These are phyloP conservation scores for Stratiomys singularior DNA, from an alignment of 2,888 invertebrate genomes.

Conservation along the genomic window DNA sequence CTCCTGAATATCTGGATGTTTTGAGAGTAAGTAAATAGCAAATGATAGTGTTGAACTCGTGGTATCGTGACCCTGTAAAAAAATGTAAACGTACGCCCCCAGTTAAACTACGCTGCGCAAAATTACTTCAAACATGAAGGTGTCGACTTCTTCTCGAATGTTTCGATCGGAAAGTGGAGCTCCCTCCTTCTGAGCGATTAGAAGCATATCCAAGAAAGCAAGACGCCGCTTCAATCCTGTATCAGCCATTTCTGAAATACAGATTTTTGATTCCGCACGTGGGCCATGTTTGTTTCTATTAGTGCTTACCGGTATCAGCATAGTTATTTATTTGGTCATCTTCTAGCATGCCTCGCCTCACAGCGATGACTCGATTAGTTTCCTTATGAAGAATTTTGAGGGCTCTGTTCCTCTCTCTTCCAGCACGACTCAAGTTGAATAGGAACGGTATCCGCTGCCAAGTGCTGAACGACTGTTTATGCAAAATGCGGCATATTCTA, in stretches of 20 bases:
- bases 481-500: slow-evolving; percentile 60
- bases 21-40: slow-evolving; percentile 67
- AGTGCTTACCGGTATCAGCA: slow-evolving; percentile 52
- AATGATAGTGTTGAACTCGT: slow-evolving; percentile 69
- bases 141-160: slow-evolving; percentile 70
- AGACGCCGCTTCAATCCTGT: slow-evolving; percentile 62
- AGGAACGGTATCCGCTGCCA: slow-evolving; percentile 60
- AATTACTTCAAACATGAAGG: slow-evolving; percentile 68
- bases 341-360: slow-evolving; percentile 58
- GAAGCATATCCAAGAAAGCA: slow-evolving; percentile 67
- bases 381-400: slow-evolving; percentile 59
- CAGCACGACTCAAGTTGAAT: slow-evolving; percentile 55
- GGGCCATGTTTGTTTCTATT: background rate
- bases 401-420: slow-evolving; percentile 55
- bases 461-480: slow-evolving; percentile 60
- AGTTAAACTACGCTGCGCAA: background rate
- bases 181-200: slow-evolving; percentile 66
- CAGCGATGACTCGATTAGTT: slow-evolving; percentile 60
- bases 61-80: slow-evolving; percentile 67
- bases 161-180: slow-evolving; percentile 65
- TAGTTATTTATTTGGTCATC: slow-evolving; percentile 54
- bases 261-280: background rate
- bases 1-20: slow-evolving; percentile 66
- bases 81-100: no score
- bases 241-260: slow-evolving; percentile 52